Conservation (phyloP, 2,888 invertebrate genomes). For the Limenitis camilla region DNA sequence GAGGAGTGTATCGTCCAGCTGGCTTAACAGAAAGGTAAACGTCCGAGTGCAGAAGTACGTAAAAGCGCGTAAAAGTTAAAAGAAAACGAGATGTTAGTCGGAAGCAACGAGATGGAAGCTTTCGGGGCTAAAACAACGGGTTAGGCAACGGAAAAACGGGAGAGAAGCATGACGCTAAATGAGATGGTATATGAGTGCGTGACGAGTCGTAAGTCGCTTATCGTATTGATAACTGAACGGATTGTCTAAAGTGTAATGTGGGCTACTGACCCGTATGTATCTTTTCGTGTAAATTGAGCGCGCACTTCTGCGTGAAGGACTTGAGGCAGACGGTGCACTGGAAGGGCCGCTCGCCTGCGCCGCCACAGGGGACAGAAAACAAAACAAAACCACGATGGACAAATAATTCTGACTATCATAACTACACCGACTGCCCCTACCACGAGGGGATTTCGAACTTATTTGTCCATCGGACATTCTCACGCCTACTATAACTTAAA, state of each 20-base stretch:
- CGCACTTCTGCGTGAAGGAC: constrained; percentile 78
- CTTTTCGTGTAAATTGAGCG: constrained; percentile 77
- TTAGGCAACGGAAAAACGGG: constrained; percentile 69
- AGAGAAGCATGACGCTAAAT: constrained; percentile 70
- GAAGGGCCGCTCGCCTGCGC: constrained; percentile 76
- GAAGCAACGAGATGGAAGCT: constrained; percentile 69
- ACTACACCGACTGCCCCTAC: constrained; percentile 37
- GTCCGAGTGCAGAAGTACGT: constrained; percentile 60
- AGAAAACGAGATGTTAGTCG: constrained; percentile 63
- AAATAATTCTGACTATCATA: constrained; percentile 51
- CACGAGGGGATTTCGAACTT: constrained; percentile 65
- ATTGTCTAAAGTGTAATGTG: constrained; percentile 62
- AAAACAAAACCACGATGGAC: constrained; percentile 75
- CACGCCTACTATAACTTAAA: constrained; percentile 59
- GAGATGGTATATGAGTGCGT: constrained; percentile 40
- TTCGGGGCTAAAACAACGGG: constrained; percentile 59
- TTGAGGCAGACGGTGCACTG: constrained; percentile 77
- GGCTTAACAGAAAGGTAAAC: constrained; percentile 44
- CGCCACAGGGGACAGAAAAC: constrained; percentile 71
- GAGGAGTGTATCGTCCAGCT: constrained; percentile 46
- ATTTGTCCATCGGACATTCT: constrained; percentile 71
- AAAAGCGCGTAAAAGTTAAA: constrained; percentile 59
- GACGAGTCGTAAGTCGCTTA: constrained; percentile 50
- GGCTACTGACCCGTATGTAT: constrained; percentile 78
- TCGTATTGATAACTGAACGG: constrained; percentile 55